Evolutionary conservation across 2,113 vertebrate species (phyloP).

Genomic region (Cacatua alba): DNA sequence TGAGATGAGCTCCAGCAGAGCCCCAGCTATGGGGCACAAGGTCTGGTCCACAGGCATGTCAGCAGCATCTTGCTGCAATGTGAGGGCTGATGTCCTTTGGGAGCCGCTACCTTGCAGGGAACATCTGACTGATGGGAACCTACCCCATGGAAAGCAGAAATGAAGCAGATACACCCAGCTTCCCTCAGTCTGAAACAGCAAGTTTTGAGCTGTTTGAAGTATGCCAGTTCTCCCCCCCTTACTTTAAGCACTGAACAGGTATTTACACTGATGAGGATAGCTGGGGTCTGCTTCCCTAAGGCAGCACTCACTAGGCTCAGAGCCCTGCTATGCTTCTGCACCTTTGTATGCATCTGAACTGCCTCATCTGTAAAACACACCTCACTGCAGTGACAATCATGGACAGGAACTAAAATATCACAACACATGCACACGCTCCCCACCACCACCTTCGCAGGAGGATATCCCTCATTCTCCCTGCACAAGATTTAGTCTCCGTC

Average conservation of each 20-base stretch:
- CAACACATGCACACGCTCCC: not conserved
- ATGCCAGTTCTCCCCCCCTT: not conserved
- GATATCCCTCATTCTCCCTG: slow-evolving; percentile 21
- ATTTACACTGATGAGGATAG: not conserved
- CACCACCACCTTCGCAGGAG: slow-evolving; percentile 9
- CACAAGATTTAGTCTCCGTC: not conserved
- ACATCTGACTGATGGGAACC: not conserved
- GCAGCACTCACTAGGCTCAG: not conserved
- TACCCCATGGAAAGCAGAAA: not conserved
- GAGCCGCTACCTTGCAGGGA: not conserved
- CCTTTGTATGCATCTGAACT: not conserved
- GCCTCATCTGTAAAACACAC: not conserved
- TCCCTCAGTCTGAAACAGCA: not conserved
- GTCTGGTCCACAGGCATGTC: not conserved
- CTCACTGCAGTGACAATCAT: not conserved
- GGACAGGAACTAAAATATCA: not conserved
- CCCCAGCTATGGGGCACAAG: accelerated
- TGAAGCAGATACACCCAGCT: not conserved
- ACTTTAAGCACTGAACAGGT: not conserved
- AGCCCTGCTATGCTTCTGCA: not conserved
- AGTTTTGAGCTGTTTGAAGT: not conserved
- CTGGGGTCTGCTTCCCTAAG: not conserved
- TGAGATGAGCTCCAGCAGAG: not conserved
- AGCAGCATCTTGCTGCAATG: not conserved
- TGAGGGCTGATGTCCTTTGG: not conserved